phyloP scores from a whole-genome alignment of 2,113 vertebrate genomes.

The Chauna torquata region DNA sequence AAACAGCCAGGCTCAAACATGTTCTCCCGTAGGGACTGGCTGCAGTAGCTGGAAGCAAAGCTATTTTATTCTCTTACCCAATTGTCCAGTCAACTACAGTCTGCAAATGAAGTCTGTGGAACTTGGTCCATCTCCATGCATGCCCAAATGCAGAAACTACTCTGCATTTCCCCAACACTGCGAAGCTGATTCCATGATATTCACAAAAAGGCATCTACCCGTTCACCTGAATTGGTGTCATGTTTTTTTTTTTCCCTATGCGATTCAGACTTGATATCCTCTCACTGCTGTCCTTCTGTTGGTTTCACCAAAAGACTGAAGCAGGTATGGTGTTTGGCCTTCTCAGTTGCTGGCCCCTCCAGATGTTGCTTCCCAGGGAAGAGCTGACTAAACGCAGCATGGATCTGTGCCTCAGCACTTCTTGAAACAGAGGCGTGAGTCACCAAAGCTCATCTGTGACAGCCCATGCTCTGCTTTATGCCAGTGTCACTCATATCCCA shows the following conservation, averaged over 20 bases:
- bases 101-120: background rate
- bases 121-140: background rate
- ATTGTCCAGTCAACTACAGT: background rate
- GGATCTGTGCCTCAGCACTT: background rate
- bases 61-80: background rate
- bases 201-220: background rate
- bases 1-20: background rate
- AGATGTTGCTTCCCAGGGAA: background rate
- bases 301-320: background rate
- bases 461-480: background rate
- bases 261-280: background rate
- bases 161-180: accelerated
- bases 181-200: background rate
- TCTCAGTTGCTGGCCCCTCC: background rate
- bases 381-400: background rate
- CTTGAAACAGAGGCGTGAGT: background rate
- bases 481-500: background rate
- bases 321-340: background rate
- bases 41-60: background rate
- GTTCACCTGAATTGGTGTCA: accelerated
- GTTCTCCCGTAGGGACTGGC: background rate
- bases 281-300: background rate
- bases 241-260: background rate
- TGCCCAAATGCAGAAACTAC: background rate
- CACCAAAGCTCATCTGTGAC: background rate